Conservation (phyloP, 2,113 vertebrate genomes). For the Picathartes gymnocephalus region DNA sequence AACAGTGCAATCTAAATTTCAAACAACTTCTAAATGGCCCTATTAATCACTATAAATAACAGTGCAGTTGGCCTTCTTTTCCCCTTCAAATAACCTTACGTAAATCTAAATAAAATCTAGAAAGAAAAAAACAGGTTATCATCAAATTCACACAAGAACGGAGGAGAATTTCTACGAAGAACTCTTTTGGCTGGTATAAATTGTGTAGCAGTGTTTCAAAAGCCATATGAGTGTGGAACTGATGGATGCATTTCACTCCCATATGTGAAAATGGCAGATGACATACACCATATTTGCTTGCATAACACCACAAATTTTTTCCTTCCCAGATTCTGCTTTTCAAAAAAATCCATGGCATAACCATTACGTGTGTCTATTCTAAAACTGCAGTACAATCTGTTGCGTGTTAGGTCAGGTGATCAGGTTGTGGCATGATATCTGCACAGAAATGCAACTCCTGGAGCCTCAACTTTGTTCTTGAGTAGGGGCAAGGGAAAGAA, state of each 20-base stretch:
- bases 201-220: neutral
- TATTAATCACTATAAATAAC: constrained; percentile 79
- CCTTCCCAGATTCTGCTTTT: constrained; percentile 13
- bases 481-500: neutral
- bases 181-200: neutral
- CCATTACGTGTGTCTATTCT: neutral
- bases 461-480: neutral
- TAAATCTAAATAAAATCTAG: constrained; percentile 61
- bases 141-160: constrained; percentile 16
- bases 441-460: neutral
- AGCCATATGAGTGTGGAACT: neutral
- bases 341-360: neutral
- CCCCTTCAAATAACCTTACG: constrained; percentile 65
- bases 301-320: constrained; percentile 29
- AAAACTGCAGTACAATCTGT: constrained; percentile 30
- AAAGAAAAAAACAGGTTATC: constrained; percentile 13
- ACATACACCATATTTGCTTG: constrained; percentile 55
- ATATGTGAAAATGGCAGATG: constrained; percentile 43
- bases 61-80: constrained; percentile 52
- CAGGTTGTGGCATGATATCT: neutral
- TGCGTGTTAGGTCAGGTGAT: constrained; percentile 21
- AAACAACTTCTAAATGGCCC: constrained; percentile 72
- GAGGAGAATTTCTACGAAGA: constrained; percentile 8
- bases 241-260: neutral
- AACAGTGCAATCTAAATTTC: constrained; percentile 75